Percentiles rank a stretch among this genome's conserved stretches.
Evolutionary conservation across 2,113 vertebrate species (phyloP).

Genomic region (Ophthalmotilapia sp.): DNA sequence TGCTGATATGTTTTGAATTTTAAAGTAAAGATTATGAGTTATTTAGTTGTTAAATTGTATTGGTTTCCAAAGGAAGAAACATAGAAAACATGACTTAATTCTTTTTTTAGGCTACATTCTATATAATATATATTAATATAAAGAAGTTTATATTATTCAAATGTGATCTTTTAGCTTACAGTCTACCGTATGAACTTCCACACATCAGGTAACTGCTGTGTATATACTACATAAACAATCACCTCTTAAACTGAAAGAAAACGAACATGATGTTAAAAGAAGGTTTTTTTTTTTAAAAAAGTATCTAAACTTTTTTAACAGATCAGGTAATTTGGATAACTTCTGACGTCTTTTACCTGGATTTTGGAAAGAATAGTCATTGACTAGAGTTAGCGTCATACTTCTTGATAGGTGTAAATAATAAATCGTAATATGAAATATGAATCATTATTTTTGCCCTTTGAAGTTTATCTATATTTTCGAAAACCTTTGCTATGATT

Average conservation of each 20-base stretch:
- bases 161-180: not conserved
- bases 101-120: not conserved
- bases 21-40: not conserved
- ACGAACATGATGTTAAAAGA: not conserved
- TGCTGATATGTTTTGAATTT: not conserved
- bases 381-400: not conserved
- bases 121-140: not conserved
- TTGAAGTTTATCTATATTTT: conserved; percentile 50
- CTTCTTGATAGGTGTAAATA: conserved; percentile 44
- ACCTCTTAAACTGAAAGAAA: not conserved
- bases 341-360: not conserved
- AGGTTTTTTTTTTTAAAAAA: not conserved
- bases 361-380: not conserved
- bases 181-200: not conserved
- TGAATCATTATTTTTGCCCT: conserved; percentile 40
- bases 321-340: not conserved
- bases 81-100: not conserved
- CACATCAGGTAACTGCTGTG: not conserved
- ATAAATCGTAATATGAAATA: conserved; percentile 41
- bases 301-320: not conserved
- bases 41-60: not conserved
- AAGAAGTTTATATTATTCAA: not conserved
- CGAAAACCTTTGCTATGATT: conserved; percentile 13
- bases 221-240: not conserved
- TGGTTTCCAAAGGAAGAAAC: not conserved